Evolutionary conservation across 1,140 invertebrate genomes (phyloP).

Genomic region (Nephotettix cincticeps): DNA sequence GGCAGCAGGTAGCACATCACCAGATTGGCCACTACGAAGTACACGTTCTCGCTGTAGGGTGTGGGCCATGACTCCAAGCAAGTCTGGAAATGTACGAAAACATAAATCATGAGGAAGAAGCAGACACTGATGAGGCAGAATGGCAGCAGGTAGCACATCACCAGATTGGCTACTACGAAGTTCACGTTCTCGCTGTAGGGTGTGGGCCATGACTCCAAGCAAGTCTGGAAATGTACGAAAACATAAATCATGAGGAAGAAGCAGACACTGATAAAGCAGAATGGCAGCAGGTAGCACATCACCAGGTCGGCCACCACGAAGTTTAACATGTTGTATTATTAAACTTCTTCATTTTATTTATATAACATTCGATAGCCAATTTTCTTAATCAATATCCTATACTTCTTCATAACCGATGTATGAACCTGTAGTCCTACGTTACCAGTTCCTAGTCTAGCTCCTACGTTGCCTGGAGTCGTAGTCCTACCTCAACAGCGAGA

Average conservation of each 20-base stretch:
- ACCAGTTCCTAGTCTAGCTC: too few species aligned
- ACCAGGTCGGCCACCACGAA: constrained; percentile 58
- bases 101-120: constrained; percentile 52
- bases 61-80: constrained; percentile 54
- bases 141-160: constrained; percentile 59
- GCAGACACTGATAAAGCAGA: background rate
- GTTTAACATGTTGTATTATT: too few species aligned
- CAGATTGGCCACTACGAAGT: constrained; percentile 58
- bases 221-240: constrained; percentile 41
- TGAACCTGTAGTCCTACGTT: too few species aligned
- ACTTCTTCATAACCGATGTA: too few species aligned
- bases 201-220: constrained; percentile 53
- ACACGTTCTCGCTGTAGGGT: constrained; percentile 48
- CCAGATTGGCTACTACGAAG: constrained; percentile 57
- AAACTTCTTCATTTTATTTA: too few species aligned
- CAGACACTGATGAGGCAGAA: constrained; percentile 54
- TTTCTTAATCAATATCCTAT: too few species aligned
- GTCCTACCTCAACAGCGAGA: too few species aligned
- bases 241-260: background rate
- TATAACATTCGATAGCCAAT: too few species aligned
- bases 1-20: constrained; percentile 60
- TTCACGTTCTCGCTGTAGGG: constrained; percentile 50
- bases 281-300: constrained; percentile 40
- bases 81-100: constrained; percentile 38
- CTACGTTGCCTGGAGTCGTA: too few species aligned